Evolutionary conservation across 2,888 invertebrate species (phyloP), one percentile per base, ranked within the genome.

Genomic region (Marronus borbonicus): DNA sequence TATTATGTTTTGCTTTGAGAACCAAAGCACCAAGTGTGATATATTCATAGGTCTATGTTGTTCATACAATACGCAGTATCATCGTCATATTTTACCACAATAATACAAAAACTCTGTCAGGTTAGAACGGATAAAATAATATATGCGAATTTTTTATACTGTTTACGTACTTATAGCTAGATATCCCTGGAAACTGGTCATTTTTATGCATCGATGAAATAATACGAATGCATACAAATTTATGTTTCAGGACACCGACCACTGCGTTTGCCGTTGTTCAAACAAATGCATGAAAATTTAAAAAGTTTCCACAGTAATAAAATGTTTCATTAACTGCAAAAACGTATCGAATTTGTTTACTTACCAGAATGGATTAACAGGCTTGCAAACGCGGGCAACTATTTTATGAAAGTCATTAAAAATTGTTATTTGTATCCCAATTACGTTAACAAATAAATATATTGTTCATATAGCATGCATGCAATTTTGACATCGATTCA

Each of bases 241-340:
- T 62, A 62, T 31, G 62, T 62, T 28, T 62, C 14, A 62, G 62
- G 4, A 31, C 60, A 12, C 24, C 62, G 62, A 28, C 10, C 62
- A 28, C 28, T 31, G 14, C 28, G 31, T 31, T 24, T 20, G 31
- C 28, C 62, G 31, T 28, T 62, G 62, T 62, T 62, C 14, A 8
- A 31, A 12, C 55, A 36, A 55, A 72, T 58, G 36, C 58, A 58
- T 58, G 70, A 55, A 58, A 58, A 36, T 72, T 58, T 36, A 20
- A 72, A 39, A 58, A 20, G 36, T 39, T 58, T 58, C 55, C 39
- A 20, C 58, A 2, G 58, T 36, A 58, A 72, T 72, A 58, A 58
- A 72, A 72, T 72, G 70, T 58, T 72, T 72, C 58, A 72, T 72
- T 58, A 58, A 58, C 70, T 58, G 70, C 39, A 58, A 39, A 52